These are phyloP conservation scores for Cacatua alba DNA, from an alignment of 2,113 vertebrate genomes.

Conservation along the genomic window DNA sequence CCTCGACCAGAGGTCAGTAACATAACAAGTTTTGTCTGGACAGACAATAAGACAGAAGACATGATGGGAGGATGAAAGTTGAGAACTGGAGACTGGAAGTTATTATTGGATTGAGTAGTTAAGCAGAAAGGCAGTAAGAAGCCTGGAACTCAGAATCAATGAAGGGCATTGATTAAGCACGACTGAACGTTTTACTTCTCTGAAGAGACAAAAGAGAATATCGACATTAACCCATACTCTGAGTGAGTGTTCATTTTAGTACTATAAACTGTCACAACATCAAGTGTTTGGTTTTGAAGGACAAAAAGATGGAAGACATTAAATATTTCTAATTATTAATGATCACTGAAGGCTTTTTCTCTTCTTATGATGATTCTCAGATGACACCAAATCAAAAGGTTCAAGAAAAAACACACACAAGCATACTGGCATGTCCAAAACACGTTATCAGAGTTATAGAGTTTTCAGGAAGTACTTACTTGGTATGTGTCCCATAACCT, in stretches of 20 bases:
- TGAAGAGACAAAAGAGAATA: background rate
- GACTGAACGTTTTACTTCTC: background rate
- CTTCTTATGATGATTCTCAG: background rate
- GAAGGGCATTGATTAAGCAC: background rate
- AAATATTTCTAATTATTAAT: background rate
- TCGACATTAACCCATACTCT: background rate
- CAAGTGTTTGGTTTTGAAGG: background rate
- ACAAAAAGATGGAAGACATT: background rate
- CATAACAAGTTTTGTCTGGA: background rate
- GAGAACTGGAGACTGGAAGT: background rate
- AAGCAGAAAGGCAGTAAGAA: background rate
- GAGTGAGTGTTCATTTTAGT: background rate
- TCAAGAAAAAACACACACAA: background rate
- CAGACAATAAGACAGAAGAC: background rate
- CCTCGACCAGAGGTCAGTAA: background rate
- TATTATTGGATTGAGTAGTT: background rate
- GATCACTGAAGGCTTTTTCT: background rate
- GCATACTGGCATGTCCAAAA: background rate
- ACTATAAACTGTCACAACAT: background rate
- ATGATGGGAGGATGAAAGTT: background rate
- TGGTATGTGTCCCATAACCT: conserved; percentile 97
- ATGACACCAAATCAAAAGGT: background rate
- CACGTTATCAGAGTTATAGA: background rate
- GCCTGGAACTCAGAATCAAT: background rate
- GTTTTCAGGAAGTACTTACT: conserved; percentile 74